Evolutionary conservation across 2,888 invertebrate genomes (phyloP), one percentile per base, ranked within the genome.

Genomic region (Lithophane ornitopus): DNA sequence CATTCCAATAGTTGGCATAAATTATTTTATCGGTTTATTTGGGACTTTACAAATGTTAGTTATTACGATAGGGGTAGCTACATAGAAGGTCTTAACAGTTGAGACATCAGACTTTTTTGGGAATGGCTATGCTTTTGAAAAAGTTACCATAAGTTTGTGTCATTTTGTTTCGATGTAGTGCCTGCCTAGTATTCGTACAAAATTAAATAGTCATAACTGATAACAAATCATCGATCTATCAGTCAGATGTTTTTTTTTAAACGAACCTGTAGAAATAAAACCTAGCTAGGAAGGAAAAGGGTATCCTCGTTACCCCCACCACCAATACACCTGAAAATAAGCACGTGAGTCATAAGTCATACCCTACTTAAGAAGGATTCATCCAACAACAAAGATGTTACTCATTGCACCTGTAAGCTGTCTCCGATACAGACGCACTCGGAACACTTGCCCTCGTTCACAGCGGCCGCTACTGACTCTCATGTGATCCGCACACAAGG

Each of bases 1-100:
- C 66, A 66, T 61, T 65, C 16, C 46, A 61, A 71, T 68, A 76
- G 63, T 72, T 68, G 56, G 46, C 58, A 59, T 61, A 82, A 19
- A 78, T 56, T 76, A 63, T 70, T 62, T 70, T 26, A 59, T 58
- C 8, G 62, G 26, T 81, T 34, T 11, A 76, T 41, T 76, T 76
- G 52, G 14, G 39, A 46, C n/a, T 66, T 63, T 52, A 62, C 52
- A 22, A 67, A 80, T 72, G 34, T 49, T 14, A 72, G 56, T 62
- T 62, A 52, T 34, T 56, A 56, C 26, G 16, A 34, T 49, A n/a
- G 11, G 11, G 14, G 39, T 34, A 44, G 12, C 41, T 44, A 22
- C 22, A 52, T 52, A 16, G 34, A 12, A 52, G 16, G n/a, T 65
- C 49, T 58, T 0, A 63, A 58, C 16, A 46, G 26, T 19, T 46